Conservation (phyloP, 2,113 vertebrate genomes). For the Prionailurus bengalensis region DNA sequence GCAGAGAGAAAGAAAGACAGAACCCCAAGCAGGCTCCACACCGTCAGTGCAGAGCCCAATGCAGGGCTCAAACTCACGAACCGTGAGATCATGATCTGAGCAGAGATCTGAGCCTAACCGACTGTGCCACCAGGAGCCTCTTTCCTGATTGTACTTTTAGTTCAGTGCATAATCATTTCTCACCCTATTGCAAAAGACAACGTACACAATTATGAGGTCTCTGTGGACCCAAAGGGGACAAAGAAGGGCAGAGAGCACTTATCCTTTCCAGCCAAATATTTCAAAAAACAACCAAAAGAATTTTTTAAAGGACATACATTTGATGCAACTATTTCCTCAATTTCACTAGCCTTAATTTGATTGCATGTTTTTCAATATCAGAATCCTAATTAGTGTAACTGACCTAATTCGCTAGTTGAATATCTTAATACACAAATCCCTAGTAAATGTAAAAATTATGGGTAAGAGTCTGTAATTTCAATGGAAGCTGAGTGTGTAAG, state of each 20-base stretch:
- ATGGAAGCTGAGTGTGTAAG: background rate
- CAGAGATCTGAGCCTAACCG: no score
- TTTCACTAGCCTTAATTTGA: constrained; percentile 41
- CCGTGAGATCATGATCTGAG: no score
- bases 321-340: constrained; percentile 29
- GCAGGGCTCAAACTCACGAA: no score
- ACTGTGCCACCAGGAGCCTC: no score
- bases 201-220: background rate
- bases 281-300: background rate
- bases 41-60: no score
- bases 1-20: no score
- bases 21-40: no score
- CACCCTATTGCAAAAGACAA: background rate
- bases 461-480: background rate
- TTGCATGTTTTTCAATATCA: background rate
- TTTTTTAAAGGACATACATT: constrained; percentile 20
- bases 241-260: background rate
- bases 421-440: background rate
- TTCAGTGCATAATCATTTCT: background rate
- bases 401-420: background rate
- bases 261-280: background rate
- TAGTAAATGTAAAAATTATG: background rate
- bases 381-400: constrained; percentile 22
- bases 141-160: constrained; percentile 2
- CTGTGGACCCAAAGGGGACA: background rate